These are phyloP conservation scores for Raphicerus campestris DNA, from an alignment of 2,113 vertebrate species.

Conservation along the genomic window DNA sequence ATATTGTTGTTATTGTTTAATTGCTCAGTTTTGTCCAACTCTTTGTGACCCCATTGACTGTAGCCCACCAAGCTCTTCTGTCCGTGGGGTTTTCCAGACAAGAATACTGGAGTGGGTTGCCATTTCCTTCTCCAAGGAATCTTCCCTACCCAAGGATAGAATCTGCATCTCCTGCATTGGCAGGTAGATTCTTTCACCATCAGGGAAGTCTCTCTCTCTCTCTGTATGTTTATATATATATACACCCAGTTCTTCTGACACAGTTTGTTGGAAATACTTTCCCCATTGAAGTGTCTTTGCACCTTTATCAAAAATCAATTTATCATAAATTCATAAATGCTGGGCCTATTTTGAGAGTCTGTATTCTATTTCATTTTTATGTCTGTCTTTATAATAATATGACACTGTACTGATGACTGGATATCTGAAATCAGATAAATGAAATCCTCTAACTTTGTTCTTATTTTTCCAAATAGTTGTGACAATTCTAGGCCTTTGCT, in stretches of 20 bases:
- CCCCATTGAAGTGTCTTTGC: neutral
- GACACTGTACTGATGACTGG: neutral
- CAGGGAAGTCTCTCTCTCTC: neutral
- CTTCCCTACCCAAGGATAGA: neutral
- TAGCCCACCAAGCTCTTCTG: neutral
- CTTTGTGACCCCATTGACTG: neutral
- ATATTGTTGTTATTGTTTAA: neutral
- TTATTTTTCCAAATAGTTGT: neutral
- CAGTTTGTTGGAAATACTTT: neutral
- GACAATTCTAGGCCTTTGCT: neutral
- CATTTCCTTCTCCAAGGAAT: neutral
- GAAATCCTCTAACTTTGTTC: neutral
- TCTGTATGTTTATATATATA: no score
- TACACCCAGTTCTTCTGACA: neutral
- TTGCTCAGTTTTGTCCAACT: neutral
- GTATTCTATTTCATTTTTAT: neutral
- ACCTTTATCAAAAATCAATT: neutral
- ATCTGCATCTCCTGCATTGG: neutral
- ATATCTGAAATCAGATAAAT: neutral
- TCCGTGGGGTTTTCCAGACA: neutral
- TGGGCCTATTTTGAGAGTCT: neutral
- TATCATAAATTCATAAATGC: neutral
- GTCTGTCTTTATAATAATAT: neutral
- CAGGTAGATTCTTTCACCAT: neutral
- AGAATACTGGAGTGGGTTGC: neutral